A percentile compares a stretch with the other conserved stretches of the same genome.
phyloP scores from a whole-genome alignment of 2,113 vertebrate genomes.

The Oncorhynchus mykiss region DNA sequence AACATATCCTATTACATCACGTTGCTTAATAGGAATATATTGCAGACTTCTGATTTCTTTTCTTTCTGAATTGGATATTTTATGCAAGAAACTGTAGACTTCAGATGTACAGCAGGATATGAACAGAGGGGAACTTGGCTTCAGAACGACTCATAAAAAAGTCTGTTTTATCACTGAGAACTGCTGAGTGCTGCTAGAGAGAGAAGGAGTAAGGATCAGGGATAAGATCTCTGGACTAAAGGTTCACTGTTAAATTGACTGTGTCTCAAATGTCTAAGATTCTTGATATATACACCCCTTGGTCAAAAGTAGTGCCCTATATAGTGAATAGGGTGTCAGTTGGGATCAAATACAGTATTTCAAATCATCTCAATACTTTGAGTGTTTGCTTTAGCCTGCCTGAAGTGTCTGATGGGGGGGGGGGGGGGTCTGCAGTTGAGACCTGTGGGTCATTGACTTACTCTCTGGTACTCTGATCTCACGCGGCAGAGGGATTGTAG shows the following conservation, averaged over 20 bases:
- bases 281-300: too few relatives aligned
- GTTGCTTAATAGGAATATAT: background rate
- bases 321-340: too few relatives aligned
- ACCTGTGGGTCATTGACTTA: constrained; percentile 63
- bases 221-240: constrained; percentile 56
- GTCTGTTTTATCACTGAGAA: constrained; percentile 41
- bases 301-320: too few relatives aligned
- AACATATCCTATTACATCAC: background rate
- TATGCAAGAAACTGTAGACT: constrained; percentile 42
- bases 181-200: constrained; percentile 39
- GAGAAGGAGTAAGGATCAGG: constrained; percentile 41
- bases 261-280: constrained; percentile 75
- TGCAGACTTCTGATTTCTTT: constrained; percentile 1
- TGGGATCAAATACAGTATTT: too few relatives aligned
- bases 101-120: constrained; percentile 61
- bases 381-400: too few relatives aligned
- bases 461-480: constrained; percentile 91
- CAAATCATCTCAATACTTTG: too few relatives aligned
- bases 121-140: constrained; percentile 57
- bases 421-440: too few relatives aligned
- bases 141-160: constrained; percentile 56
- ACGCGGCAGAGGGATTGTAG: constrained; percentile 88
- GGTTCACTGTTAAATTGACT: constrained; percentile 56
- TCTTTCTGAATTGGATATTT: constrained; percentile 30
- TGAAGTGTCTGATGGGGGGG: too few relatives aligned